Evolutionary conservation across 2,888 invertebrate genomes (phyloP), one percentile per base, ranked within the genome.

Genomic region (Eugnorisma glareosa): DNA sequence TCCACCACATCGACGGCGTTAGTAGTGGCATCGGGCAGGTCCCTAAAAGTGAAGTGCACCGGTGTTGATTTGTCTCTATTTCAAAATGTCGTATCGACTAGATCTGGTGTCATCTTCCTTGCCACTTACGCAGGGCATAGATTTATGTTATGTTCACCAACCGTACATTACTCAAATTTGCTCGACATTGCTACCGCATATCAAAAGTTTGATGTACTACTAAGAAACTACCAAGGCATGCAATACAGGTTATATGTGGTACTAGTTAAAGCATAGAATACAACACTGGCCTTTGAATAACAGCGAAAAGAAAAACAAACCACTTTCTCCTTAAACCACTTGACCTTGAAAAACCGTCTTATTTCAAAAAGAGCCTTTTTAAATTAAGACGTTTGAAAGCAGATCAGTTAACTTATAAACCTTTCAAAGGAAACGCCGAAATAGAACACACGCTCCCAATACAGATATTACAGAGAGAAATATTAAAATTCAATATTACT

Each of bases 401-500:
- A 40, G 40, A 66, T 48, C 18, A 57, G 35, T 35, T n/a, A n/a
- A n/a, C n/a, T n/a, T 35, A n/a, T 31, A 63, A 54, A 67, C 0
- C 40, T 28, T n/a, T 66, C 57, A 78, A 59, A 71, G 35, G 71
- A 59, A 77, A 67, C 11, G 15, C 35, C 24, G 2, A 66, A 66
- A 51, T 70, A 77, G 28, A 48, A 66, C 24, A 51, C 48, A 67
- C 45, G 21, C 28, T 2, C 7, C 18, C 10, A 35, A 35, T 13
- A n/a, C 24, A 7, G 13, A n/a, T n/a, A n/a, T n/a, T n/a, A n/a
- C n/a, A n/a, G n/a, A n/a, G n/a, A n/a, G n/a, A n/a, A n/a, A n/a
- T n/a, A 51, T 35, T 57, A 31, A 79, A 51, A 79, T 59, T 51
- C 28, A 43, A 79, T 79, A 79, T 59, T 21, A 24, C 24, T 13